phyloP scores from a whole-genome alignment of 2,888 invertebrate genomes.

The Drosophila histrio region DNA sequence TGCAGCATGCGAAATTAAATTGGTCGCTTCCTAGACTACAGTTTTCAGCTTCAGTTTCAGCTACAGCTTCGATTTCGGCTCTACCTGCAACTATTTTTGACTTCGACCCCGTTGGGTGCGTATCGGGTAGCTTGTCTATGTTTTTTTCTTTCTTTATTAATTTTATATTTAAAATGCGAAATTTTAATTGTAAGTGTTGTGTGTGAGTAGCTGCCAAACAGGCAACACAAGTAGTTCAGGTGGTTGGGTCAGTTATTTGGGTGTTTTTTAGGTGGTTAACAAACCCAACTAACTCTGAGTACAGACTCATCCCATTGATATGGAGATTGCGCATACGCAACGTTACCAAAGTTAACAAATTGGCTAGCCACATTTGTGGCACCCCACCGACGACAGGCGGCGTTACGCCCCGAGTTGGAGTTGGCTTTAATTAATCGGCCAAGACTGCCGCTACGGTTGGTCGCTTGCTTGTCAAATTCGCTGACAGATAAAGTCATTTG shows the following conservation, averaged over 20 bases:
- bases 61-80: neutral
- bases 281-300: neutral
- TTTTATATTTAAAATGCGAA: slow-evolving; percentile 32
- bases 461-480: slow-evolving; percentile 73
- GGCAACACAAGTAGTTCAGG: slow-evolving; percentile 47
- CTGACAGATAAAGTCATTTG: slow-evolving; percentile 80
- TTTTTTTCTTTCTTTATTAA: slow-evolving; percentile 47
- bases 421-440: slow-evolving; percentile 72
- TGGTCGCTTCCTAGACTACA: slow-evolving; percentile 57
- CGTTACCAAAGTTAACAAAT: slow-evolving; percentile 52
- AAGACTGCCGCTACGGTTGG: slow-evolving; percentile 21
- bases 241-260: neutral
- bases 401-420: slow-evolving; percentile 55
- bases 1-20: slow-evolving; percentile 42
- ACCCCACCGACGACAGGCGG: slow-evolving; percentile 56
- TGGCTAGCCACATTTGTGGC: slow-evolving; percentile 35
- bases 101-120: slow-evolving; percentile 41
- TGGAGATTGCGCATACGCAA: slow-evolving; percentile 35
- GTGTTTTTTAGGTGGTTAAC: neutral
- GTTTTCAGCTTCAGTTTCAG: neutral
- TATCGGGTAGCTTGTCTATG: slow-evolving; percentile 49
- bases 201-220: slow-evolving; percentile 60
- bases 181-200: slow-evolving; percentile 64
- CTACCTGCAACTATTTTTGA: neutral
- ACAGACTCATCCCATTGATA: slow-evolving; percentile 42